Evolutionary conservation across 2,113 vertebrate genomes (phyloP).

Genomic region (Anser cygnoides): DNA sequence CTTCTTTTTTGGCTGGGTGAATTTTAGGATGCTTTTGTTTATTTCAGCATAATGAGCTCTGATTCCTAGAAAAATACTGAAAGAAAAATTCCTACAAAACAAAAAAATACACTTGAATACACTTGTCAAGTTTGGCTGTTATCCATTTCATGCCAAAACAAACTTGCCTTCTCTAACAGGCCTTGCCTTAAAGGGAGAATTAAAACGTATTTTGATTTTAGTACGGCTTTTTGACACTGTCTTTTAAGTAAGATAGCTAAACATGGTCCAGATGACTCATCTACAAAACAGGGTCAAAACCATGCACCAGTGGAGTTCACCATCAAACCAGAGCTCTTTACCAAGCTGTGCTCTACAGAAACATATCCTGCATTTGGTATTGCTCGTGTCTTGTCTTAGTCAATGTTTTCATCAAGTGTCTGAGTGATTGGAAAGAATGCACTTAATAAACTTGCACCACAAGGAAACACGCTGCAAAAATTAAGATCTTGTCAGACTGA

Average conservation of each 20-base stretch:
- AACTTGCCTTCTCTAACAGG: background rate
- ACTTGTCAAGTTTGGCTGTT: too few species aligned
- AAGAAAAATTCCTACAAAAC: background rate
- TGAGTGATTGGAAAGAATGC: background rate
- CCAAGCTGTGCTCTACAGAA: background rate
- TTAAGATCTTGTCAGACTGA: background rate
- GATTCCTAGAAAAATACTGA: background rate
- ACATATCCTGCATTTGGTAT: background rate
- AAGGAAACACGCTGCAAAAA: background rate
- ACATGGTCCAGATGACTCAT: background rate
- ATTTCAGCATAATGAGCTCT: background rate
- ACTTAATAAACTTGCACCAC: background rate
- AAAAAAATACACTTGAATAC: background rate
- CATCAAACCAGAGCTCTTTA: background rate
- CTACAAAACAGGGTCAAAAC: background rate
- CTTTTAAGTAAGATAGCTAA: background rate
- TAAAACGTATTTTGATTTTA: background rate
- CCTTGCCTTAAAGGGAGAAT: background rate
- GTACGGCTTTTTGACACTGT: background rate
- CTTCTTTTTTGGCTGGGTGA: background rate
- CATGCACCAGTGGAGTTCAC: background rate
- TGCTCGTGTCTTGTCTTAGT: background rate
- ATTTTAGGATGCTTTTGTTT: background rate
- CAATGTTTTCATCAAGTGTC: background rate
- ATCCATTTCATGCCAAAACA: background rate